Evolutionary conservation across 2,888 invertebrate species (phyloP).

Genomic region (Caenorhabditis drosophilae): DNA sequence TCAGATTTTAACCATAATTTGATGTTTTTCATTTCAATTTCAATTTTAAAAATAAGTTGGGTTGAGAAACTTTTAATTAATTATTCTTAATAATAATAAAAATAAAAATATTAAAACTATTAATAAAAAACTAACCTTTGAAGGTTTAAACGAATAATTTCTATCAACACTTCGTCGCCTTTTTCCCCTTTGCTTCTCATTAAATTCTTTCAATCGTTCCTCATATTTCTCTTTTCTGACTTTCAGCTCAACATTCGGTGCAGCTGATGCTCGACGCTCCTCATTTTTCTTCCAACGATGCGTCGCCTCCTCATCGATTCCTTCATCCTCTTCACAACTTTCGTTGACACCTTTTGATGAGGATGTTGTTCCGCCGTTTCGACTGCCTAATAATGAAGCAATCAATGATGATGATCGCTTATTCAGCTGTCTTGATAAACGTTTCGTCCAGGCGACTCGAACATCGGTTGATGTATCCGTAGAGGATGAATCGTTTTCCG

Average conservation of each 20-base stretch:
- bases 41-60: too few relatives aligned
- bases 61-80: not conserved
- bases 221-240: conserved; percentile 5
- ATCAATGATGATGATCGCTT: conserved; percentile 31
- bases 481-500: not conserved
- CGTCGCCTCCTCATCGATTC: conserved; percentile 19
- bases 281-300: conserved; percentile 12
- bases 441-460: conserved; percentile 34
- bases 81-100: not conserved
- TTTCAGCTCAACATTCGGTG: conserved; percentile 17
- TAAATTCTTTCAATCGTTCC: too few relatives aligned
- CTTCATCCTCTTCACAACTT: conserved; percentile 11
- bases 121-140: not conserved
- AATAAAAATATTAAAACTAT: not conserved
- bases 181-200: not conserved
- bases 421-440: conserved; percentile 28
- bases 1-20: too few relatives aligned
- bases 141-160: conserved; percentile 19
- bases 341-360: not conserved
- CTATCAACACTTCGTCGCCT: conserved; percentile 26
- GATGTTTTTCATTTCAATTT: too few relatives aligned
- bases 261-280: conserved; percentile 24
- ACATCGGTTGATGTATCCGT: not conserved
- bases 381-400: conserved; percentile 25
- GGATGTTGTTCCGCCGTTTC: conserved; percentile 21